A percentile compares a stretch with the other conserved stretches of the same genome.
Conservation (phyloP, 1,140 invertebrate genomes). For the Drosophila subpulchrella region DNA sequence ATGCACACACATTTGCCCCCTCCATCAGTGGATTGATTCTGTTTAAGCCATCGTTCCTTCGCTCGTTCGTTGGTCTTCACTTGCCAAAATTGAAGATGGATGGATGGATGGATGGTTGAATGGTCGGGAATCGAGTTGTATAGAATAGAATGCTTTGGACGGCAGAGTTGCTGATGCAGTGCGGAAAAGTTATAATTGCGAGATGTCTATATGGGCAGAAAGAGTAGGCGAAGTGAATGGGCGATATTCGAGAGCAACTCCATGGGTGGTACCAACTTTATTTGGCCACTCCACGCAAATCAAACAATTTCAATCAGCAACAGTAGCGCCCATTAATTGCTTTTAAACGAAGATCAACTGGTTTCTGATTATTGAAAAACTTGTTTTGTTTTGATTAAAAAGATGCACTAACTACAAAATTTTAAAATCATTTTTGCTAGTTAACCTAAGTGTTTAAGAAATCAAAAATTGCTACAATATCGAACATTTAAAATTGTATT, state of each 20-base stretch:
- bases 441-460: no score
- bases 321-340: not conserved
- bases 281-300: slow-evolving; percentile 16
- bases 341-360: slow-evolving; percentile 1
- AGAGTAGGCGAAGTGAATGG: not conserved
- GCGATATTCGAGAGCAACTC: slow-evolving; percentile 2
- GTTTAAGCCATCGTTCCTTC: slow-evolving; percentile 1
- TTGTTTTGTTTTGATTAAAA: not conserved
- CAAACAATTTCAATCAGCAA: slow-evolving; percentile 8
- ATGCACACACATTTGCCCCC: slow-evolving; percentile 15
- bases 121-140: slow-evolving; percentile 1
- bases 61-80: slow-evolving; percentile 3
- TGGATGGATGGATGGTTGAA: slow-evolving; percentile 13
- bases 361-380: not conserved
- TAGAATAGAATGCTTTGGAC: not conserved
- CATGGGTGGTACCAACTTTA: slow-evolving; percentile 18
- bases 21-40: slow-evolving; percentile 27
- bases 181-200: slow-evolving; percentile 40
- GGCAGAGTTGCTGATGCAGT: slow-evolving; percentile 16
- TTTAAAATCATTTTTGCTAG: no score
- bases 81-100: slow-evolving; percentile 43
- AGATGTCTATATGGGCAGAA: slow-evolving; percentile 6
- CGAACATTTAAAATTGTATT: no score
- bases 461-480: no score
- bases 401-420: not conserved